Conservation (phyloP, 2,888 invertebrate genomes). For the Brachypalpus laphriformis region DNA sequence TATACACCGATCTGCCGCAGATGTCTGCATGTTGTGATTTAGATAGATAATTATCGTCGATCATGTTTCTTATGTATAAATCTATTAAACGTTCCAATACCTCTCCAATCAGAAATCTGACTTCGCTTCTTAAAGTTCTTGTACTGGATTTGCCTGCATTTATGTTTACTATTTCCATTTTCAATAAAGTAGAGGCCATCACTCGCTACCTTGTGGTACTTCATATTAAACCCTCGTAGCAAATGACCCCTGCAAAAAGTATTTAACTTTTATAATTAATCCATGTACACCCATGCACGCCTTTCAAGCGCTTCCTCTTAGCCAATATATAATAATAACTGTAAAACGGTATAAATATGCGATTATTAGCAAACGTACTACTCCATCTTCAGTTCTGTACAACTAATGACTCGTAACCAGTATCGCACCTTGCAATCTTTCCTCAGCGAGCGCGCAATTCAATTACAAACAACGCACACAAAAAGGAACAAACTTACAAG, state of each 20-base stretch:
- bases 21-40: too few species aligned
- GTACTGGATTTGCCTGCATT: too few species aligned
- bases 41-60: too few species aligned
- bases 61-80: too few species aligned
- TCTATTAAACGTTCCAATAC: too few species aligned
- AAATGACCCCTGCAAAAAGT: conserved; percentile 24
- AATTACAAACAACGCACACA: not conserved
- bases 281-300: conserved; percentile 14
- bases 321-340: conserved; percentile 44
- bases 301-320: conserved; percentile 27
- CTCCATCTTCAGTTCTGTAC: conserved; percentile 44
- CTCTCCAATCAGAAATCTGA: too few species aligned
- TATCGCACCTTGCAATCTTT: conserved; percentile 53
- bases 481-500: not conserved
- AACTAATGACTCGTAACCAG: conserved; percentile 48
- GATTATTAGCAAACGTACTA: not conserved
- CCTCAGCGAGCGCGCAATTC: not conserved
- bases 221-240: not conserved
- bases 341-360: conserved; percentile 32
- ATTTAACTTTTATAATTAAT: conserved; percentile 54
- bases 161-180: too few species aligned
- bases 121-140: too few species aligned
- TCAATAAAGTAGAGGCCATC: not conserved
- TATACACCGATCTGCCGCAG: too few species aligned
- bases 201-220: not conserved